phyloP scores from a whole-genome alignment of 2,888 invertebrate genomes.

The Crepidodera aurea region DNA sequence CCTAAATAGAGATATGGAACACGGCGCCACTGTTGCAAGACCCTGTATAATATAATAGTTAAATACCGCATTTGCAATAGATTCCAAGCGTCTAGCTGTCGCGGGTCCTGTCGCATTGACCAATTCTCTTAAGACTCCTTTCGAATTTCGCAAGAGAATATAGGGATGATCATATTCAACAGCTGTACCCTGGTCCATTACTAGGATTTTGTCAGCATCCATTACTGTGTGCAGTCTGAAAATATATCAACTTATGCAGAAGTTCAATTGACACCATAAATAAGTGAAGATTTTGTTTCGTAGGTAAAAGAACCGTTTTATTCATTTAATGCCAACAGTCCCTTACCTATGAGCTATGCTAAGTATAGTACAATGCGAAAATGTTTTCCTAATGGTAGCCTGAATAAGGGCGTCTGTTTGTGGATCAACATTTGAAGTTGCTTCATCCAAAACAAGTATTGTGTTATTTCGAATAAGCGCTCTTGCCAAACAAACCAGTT shows the following conservation, averaged over 20 bases:
- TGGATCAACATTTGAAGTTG: slow-evolving; percentile 85
- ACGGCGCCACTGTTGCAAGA: too few species aligned
- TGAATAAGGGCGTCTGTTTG: slow-evolving; percentile 83
- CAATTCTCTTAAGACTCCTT: slow-evolving; percentile 70
- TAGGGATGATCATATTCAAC: slow-evolving; percentile 82
- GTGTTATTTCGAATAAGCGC: slow-evolving; percentile 65
- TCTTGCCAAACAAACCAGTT: slow-evolving; percentile 70
- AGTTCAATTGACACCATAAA: neutral
- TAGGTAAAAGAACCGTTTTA: too few species aligned
- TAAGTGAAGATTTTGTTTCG: neutral
- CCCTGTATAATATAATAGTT: too few species aligned
- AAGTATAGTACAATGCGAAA: slow-evolving; percentile 80
- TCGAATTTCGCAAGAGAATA: slow-evolving; percentile 67
- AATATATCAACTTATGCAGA: neutral
- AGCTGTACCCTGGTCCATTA: slow-evolving; percentile 81
- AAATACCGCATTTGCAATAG: slow-evolving; percentile 49
- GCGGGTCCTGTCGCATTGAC: slow-evolving; percentile 62
- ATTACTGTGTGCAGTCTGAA: slow-evolving; percentile 78
- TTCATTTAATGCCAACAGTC: neutral
- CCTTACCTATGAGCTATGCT: slow-evolving; percentile 80
- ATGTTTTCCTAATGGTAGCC: slow-evolving; percentile 77
- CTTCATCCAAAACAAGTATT: slow-evolving; percentile 69
- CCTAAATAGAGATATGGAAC: too few species aligned
- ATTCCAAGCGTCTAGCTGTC: slow-evolving; percentile 46
- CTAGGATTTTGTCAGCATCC: slow-evolving; percentile 84